phyloP scores from a whole-genome alignment of 2,888 invertebrate species.

The Eudemis profundana region DNA sequence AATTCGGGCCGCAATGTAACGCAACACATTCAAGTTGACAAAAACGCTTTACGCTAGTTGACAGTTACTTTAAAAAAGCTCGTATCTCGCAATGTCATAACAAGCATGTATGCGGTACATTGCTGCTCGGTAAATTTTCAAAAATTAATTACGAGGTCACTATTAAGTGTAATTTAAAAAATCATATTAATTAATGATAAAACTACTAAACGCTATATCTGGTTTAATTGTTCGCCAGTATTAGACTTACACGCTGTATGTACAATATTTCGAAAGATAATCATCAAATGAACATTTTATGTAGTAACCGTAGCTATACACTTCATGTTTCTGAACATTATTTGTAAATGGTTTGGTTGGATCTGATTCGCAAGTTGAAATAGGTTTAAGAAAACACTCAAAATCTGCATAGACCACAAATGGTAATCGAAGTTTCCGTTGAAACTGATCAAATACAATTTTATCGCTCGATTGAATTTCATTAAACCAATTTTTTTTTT shows the following conservation, averaged over 20 bases:
- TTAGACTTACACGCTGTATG: background rate
- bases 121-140: too few relatives aligned
- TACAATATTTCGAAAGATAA: background rate
- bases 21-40: too few relatives aligned
- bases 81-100: too few relatives aligned
- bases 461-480: slow-evolving; percentile 32
- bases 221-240: too few relatives aligned
- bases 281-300: slow-evolving; percentile 13
- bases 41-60: too few relatives aligned
- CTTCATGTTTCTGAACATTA: slow-evolving; percentile 48
- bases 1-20: too few relatives aligned
- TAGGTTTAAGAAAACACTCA: slow-evolving; percentile 50
- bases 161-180: too few relatives aligned
- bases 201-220: too few relatives aligned
- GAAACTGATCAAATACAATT: slow-evolving; percentile 45
- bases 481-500: slow-evolving; percentile 8
- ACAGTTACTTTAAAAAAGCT: too few relatives aligned
- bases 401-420: slow-evolving; percentile 50
- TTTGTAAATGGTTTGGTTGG: slow-evolving; percentile 47
- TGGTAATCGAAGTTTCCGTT: slow-evolving; percentile 44
- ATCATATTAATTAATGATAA: too few relatives aligned
- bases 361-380: slow-evolving; percentile 47
- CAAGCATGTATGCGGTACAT: too few relatives aligned
- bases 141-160: too few relatives aligned
- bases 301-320: slow-evolving; percentile 11